Evolutionary conservation across 1,140 invertebrate species (phyloP), one percentile per base, ranked within the genome.

Genomic region (Drosophila nannoptera): DNA sequence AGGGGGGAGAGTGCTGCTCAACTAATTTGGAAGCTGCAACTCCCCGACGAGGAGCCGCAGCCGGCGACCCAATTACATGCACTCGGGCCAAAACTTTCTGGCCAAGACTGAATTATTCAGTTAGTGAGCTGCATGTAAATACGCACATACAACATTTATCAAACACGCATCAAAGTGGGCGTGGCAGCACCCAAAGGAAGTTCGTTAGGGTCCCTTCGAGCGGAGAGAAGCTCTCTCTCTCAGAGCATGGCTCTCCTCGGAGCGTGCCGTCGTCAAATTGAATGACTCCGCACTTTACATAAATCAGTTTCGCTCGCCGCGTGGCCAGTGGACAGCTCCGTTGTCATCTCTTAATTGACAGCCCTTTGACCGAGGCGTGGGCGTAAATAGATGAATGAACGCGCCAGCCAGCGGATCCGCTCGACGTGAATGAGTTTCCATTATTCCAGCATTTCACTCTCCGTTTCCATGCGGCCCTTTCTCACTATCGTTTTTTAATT

Each of bases 401-500:
- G 2, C 16, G 22, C 1, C 22, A 22, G 22, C 22, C 22, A 22
- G 22, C 22, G 22, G 4, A 46, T 29, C 8, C 29, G 45, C 9
- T 29, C 9, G 5, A 11, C 22, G 5, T 46, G 45, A 46, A 46
- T 8, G 45, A 46, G 6, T 29, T 29, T 29, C 29, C 22, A 46
- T 46, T 46, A 46, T 9, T 12, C n/a, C n/a, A 5, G 6, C 5
- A 11, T 22, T 49, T 29, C 16, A 29, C 7, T 45, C 16, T 14
- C 9, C 22, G 2, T 29, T 46, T 29, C 4, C 9, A 22, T 22
- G 43, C 14, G 12, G 14, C 4, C 22, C 40, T 14, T 43, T 29
- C 16, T 46, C 29, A 45, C 29, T 46, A 46, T 29, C 14, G 11
- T 29, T 46, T 56, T 50, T 55, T 50, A 50, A 69, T 50, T 56